Base-by-base conservation (phyloP, 2,113 vertebrate genomes). In the Sinocyclocheilus maitianheensis region DNA sequence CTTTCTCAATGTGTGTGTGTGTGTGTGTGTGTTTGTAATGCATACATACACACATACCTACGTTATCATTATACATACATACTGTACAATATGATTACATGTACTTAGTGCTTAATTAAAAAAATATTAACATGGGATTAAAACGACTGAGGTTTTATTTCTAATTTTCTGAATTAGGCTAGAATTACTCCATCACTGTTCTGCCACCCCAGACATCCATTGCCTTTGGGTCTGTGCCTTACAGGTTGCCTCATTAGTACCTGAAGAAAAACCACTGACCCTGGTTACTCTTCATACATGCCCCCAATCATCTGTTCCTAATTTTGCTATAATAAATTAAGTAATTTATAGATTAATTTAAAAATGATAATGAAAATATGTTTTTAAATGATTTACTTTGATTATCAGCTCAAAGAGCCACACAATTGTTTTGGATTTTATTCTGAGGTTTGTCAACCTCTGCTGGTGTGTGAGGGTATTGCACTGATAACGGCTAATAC, bases 301-400 rank as follows among this genome's bases (percentile, higher is more conserved):
- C 6, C 72, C 78, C 16, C 84, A 81, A 85, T 88, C 84, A 58
- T 18, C 76, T 58, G 14, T 53, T 20, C 51, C 16, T 34, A 34
- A 34, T 34, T 34, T 34, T 34, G 2, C 30, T 34, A 34, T 34
- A 34, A 34, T 34, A 34, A 34, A 34, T 34, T 34, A 34, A 40
- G 16, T 20, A 5, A 55, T 14, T 58, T 51, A 4, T 60, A 1
- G 37, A 6, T 43, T 24, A 9, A 24, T 46, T 9, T n/a, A 63
- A 10, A 20, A 63, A 13, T 63, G 13, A 10, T 63, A 46, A 46
- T 9, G 7, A 24, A n/a, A 75, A 48, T 75, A n/a, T 7, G 22
- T 75, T 43, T 40, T 48, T 3, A n/a, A 75, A 75, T 43, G 8
- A 20, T 71, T 74, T 40, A 72, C 51, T 30, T 58, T 0, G 75